phyloP scores from a whole-genome alignment of 2,888 invertebrate genomes.

The Phengaris alcon region DNA sequence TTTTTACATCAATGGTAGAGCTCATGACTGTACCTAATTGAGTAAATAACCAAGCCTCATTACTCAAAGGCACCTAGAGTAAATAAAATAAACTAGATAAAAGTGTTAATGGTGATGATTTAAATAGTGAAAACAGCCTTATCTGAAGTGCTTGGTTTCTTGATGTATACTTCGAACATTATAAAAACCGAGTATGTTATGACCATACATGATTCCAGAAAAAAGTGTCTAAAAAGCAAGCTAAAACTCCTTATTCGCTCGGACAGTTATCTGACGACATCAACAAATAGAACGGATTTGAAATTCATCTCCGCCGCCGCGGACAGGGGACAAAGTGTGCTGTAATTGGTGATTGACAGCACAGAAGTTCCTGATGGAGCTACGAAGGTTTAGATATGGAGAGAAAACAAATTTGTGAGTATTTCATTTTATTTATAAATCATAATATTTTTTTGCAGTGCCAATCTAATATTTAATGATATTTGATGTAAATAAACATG shows the following conservation, averaged over 20 bases:
- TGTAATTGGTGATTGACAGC: conserved; percentile 76
- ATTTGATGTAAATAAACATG: no score
- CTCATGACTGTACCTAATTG: no score
- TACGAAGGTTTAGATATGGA: conserved; percentile 35
- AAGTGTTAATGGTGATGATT: neutral
- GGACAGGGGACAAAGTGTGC: conserved; percentile 66
- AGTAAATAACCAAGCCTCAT: no score
- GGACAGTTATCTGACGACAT: conserved; percentile 31
- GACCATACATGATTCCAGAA: conserved; percentile 20
- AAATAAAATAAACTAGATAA: neutral
- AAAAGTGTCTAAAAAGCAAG: conserved; percentile 23
- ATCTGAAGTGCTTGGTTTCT: neutral
- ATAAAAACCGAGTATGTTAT: conserved; percentile 19
- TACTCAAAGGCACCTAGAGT: neutral
- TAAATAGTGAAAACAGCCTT: neutral
- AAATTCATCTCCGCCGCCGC: conserved; percentile 49
- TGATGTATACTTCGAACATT: neutral
- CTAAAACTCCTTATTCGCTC: conserved; percentile 25
- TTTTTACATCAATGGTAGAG: no score
- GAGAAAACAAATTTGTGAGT: conserved; percentile 7
- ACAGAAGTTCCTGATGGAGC: conserved; percentile 65
- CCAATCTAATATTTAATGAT: no score
- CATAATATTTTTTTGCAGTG: no score
- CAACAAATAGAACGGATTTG: conserved; percentile 32
- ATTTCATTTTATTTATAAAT: no score